phyloP scores from a whole-genome alignment of 2,113 vertebrate species.

The Microcebus lehilahytsara region DNA sequence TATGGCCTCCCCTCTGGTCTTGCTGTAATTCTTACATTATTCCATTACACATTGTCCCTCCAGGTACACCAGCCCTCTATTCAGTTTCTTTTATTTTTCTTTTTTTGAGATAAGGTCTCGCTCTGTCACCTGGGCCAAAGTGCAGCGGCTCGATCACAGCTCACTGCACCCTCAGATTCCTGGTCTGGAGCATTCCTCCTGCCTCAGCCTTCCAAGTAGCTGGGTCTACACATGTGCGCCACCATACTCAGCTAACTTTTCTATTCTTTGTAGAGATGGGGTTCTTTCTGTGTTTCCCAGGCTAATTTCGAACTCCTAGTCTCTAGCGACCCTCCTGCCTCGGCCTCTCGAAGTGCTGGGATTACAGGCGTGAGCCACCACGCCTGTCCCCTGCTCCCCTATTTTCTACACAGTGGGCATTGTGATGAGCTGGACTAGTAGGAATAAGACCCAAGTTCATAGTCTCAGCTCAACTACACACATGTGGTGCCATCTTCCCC shows the following conservation, averaged over 20 bases:
- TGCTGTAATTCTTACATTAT: neutral
- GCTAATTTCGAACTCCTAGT: neutral
- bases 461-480: neutral
- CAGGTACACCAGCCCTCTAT: neutral
- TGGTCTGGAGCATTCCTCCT: neutral
- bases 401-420: neutral
- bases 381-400: too few relatives aligned
- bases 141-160: neutral
- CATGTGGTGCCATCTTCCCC: accelerated
- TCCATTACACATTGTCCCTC: too few relatives aligned
- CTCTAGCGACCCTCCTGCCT: neutral
- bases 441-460: neutral
- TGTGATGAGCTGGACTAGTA: accelerated
- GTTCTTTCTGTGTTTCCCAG: neutral
- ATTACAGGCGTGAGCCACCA: neutral
- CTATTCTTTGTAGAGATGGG: neutral
- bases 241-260: neutral
- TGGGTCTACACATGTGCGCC: neutral
- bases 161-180: neutral
- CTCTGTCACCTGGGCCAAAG: neutral
- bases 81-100: neutral
- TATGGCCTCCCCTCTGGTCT: neutral
- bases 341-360: neutral
- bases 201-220: neutral
- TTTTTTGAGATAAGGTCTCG: neutral